Base-by-base conservation (phyloP, 2,113 vertebrate genomes). In the Geococcyx californianus region DNA sequence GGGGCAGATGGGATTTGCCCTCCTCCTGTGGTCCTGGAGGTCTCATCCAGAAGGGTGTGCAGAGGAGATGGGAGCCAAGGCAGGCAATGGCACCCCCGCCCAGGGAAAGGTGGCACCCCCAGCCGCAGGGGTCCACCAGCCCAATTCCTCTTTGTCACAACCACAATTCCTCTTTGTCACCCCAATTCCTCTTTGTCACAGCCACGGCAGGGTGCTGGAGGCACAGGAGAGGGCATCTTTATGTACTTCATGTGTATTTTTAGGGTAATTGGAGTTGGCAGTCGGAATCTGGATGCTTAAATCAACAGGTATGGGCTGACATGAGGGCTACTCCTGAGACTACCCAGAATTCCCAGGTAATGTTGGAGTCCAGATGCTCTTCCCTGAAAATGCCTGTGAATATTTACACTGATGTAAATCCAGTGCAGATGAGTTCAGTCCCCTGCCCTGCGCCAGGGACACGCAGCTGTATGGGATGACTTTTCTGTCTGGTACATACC, bases 131-230 rank as follows among this genome's bases (percentile, higher is more conserved):
- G 13, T 70, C 42, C 23, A 0, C 24, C 7, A 14, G 18, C 7
- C 49, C 25, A 7, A 2, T 3, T 82, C 17, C 51, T 20, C n/a
- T 44, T 45, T 52, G 49, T 55, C 17, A 38, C 40, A 76, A 51
- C 1, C 0, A 0, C 2, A 7, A 2, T 3, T 82, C 17, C 51
- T 20, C n/a, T 44, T 45, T n/a, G n/a, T n/a, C n/a, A n/a, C n/a
- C 7, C 49, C 25, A 7, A 2, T 3, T 82, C 17, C 51, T 20
- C n/a, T 44, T 45, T 52, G 49, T 55, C 17, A 38, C 40, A 76
- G 55, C 1, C 0, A 0, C 2, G 3, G 5, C 1, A 1, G 9
- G 9, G 21, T 66, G 26, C 17, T 24, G 45, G 20, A 2, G 21
- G 3, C 40, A 36, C 1, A 0, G 34, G 33, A 80, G 7, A 16